Conservation (phyloP, 2,113 vertebrate genomes). For the Pterocles gutturalis region DNA sequence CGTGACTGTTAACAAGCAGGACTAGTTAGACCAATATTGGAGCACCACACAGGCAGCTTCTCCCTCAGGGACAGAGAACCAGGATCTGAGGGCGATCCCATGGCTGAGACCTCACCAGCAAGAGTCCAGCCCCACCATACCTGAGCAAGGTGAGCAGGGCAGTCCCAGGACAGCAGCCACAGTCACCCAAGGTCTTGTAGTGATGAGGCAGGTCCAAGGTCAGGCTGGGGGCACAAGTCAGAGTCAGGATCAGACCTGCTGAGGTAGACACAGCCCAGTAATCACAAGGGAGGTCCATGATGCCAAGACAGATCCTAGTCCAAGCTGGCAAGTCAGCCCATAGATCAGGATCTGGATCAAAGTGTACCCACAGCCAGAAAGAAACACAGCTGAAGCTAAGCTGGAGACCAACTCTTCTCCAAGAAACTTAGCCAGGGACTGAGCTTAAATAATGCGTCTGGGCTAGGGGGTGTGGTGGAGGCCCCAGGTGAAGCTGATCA, state of each 20-base stretch:
- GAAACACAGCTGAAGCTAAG: fast-evolving
- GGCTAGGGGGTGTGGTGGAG: fast-evolving
- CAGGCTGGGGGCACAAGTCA: neutral
- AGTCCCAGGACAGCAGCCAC: neutral
- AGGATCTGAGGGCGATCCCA: neutral
- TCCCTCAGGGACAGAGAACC: neutral
- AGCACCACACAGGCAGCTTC: neutral
- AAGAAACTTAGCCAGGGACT: neutral
- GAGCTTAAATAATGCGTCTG: neutral
- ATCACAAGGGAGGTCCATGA: fast-evolving
- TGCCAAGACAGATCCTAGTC: neutral
- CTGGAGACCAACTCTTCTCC: neutral
- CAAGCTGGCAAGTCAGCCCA: neutral
- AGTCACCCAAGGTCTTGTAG: fast-evolving
- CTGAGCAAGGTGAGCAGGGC: fast-evolving
- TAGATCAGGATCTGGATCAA: neutral
- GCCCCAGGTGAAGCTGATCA: neutral
- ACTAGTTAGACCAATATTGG: neutral
- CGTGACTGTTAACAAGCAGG: fast-evolving
- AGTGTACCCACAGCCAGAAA: neutral
- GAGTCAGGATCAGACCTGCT: neutral
- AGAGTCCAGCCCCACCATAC: neutral
- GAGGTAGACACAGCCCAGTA: neutral
- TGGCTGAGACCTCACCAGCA: neutral
- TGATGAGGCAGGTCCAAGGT: neutral